A percentile compares a stretch with the other conserved stretches of the same genome.
phyloP scores from a whole-genome alignment of 35 echinoderm and acorn worm genomes.

The Anneissia japonica region DNA sequence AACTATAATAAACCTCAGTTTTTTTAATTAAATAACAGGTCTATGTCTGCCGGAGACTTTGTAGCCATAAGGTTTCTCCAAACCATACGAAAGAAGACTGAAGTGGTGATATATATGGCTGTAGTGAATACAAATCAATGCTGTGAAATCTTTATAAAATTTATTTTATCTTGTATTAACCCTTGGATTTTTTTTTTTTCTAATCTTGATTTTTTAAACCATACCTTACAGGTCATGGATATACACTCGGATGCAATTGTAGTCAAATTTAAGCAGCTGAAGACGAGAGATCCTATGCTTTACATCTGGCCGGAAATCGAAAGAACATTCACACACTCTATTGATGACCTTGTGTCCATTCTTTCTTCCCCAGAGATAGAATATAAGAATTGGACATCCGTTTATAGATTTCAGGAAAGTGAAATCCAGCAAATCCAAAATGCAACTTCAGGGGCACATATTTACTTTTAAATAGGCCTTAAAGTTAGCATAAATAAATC shows the following conservation, averaged over 20 bases:
- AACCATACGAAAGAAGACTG: constrained; percentile 1
- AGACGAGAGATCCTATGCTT: background rate
- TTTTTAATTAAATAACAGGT: background rate
- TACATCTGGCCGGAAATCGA: constrained; percentile 14
- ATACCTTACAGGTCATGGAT: background rate
- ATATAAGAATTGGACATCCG: constrained; percentile 6
- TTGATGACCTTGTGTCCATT: background rate
- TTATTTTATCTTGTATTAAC: background rate
- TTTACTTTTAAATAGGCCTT: too few species aligned
- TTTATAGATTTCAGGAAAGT: constrained; percentile 1
- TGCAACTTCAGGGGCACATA: too few species aligned
- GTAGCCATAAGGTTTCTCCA: background rate
- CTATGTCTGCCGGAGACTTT: background rate
- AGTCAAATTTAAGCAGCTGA: constrained; percentile 14
- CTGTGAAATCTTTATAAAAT: background rate
- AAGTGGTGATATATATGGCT: constrained; percentile 23
- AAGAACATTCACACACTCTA: constrained; percentile 8
- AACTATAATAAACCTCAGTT: background rate
- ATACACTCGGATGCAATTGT: constrained; percentile 1
- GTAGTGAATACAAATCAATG: background rate
- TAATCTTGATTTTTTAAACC: background rate
- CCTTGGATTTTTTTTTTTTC: too few species aligned
- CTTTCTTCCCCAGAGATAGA: background rate
- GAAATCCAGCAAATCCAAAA: constrained; percentile 13
- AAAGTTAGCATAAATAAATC: too few species aligned